Conservation (phyloP, 2,113 vertebrate genomes). For the Pollachius pollachius region DNA sequence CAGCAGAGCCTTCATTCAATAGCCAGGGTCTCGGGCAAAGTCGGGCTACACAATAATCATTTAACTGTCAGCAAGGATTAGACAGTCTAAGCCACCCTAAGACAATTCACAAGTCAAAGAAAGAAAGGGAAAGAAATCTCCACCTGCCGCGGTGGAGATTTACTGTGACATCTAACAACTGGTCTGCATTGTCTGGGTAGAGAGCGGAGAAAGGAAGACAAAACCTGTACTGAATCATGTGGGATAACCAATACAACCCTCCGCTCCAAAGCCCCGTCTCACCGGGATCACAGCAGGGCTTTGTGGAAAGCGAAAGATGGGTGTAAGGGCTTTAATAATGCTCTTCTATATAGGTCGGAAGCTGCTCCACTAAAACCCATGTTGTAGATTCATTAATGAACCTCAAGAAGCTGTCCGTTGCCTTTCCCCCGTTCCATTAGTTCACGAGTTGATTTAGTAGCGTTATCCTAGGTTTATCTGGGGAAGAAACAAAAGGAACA, state of each 20-base stretch:
- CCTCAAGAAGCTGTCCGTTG: too few relatives aligned
- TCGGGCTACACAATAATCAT: constrained; percentile 64
- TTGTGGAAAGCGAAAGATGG: constrained; percentile 39
- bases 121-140: not conserved
- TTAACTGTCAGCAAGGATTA: constrained; percentile 71
- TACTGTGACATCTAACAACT: constrained; percentile 48
- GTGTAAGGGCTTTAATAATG: constrained; percentile 50
- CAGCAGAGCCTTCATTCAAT: constrained; percentile 49
- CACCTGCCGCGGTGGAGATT: constrained; percentile 25
- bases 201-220: constrained; percentile 20
- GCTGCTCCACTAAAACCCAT: not conserved
- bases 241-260: constrained; percentile 54
- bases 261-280: constrained; percentile 48
- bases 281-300: constrained; percentile 44
- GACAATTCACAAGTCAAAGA: constrained; percentile 47
- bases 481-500: too few relatives aligned
- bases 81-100: constrained; percentile 49
- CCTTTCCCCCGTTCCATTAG: too few relatives aligned
- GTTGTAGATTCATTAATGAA: too few relatives aligned
- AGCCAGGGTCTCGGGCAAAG: constrained; percentile 52
- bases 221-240: constrained; percentile 30
- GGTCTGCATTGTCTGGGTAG: constrained; percentile 33
- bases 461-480: too few relatives aligned
- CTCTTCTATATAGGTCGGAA: constrained; percentile 35
- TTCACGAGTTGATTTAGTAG: too few relatives aligned